Evolutionary conservation across 2,113 vertebrate genomes (phyloP).

Genomic region (Trochalopteron elliotii): DNA sequence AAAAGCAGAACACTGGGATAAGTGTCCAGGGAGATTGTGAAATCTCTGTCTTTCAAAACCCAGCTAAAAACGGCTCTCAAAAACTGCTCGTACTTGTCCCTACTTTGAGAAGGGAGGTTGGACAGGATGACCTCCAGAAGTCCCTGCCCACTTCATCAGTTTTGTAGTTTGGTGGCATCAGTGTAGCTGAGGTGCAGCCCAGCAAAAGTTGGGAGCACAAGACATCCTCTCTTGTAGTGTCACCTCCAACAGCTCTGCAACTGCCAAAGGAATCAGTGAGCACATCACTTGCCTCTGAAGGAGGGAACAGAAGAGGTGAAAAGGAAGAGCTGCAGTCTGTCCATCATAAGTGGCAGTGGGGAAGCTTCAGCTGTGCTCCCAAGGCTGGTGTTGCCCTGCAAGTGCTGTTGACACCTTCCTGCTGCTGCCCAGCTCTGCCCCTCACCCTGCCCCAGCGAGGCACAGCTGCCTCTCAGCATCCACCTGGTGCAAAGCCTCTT

Average conservation of each 20-base stretch:
- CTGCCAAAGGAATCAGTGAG: neutral
- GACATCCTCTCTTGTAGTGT: neutral
- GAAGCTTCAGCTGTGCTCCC: neutral
- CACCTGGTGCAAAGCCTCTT: accelerated
- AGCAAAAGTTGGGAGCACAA: neutral
- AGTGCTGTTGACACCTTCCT: neutral
- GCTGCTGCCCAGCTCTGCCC: neutral
- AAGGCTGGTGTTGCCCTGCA: neutral
- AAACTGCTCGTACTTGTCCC: accelerated
- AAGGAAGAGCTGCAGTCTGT: neutral
- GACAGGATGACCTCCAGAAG: neutral
- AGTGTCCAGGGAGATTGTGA: neutral
- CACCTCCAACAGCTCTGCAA: neutral
- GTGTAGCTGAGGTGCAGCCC: neutral
- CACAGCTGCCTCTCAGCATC: neutral
- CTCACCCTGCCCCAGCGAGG: accelerated
- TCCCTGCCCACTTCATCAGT: neutral
- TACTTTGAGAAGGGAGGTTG: neutral
- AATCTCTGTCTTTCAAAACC: neutral
- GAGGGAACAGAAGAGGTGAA: neutral
- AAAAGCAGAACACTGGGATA: neutral
- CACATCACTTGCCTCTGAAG: accelerated
- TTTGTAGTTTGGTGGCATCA: neutral
- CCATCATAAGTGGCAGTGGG: neutral
- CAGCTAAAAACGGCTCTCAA: neutral